Evolutionary conservation across 2,113 vertebrate species (phyloP), one percentile per base, ranked within the genome.

Genomic region (Rhagologus leucostigma): DNA sequence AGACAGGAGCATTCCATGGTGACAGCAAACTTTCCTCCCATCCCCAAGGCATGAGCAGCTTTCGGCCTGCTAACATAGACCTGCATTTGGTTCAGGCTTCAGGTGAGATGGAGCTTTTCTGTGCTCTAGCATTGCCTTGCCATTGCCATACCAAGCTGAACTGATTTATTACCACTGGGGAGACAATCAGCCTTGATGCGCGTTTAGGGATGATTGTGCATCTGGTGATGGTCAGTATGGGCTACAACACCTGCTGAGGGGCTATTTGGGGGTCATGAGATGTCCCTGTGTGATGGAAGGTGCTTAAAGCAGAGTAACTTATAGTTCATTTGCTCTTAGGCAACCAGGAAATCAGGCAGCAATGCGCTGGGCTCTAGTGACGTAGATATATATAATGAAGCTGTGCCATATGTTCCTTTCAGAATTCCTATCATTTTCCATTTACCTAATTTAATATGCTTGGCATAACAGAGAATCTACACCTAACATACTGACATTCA

Each of bases 331-430:
- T 77, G 30, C 57, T 69, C 17, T 79, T 15, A 85, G 42, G 37
- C 30, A 85, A 29, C 20, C 76, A 86, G 47, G 23, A 77, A 92
- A 77, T 47, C 37, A 93, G 46, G 30, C 50, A 80, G 56, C 63
- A 74, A 42, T 47, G 60, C 0, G 0, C 44, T 74, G 41, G 29
- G 50, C 18, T 37, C 71, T 57, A 32, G 15, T 55, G 24, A 30
- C 35, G 7, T 22, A 74, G 83, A 69, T 63, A 39, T 11, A 22
- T 35, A 46, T 52, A 67, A 93, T 55, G 30, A 90, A 92, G 63
- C 24, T 50, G 46, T 52, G 24, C 47, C 65, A 23, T 93, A 65
- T 90, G 82, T 73, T 95, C 67, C 70, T 69, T 93, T 84, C 42
- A 92, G 53, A 85, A 77, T 63, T 37, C 64, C 77, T 57, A 76